Percentiles rank a stretch among this genome's conserved stretches.
phyloP scores from a whole-genome alignment of 2,797 vertebrate species.

The Cryptoprocta ferox region DNA sequence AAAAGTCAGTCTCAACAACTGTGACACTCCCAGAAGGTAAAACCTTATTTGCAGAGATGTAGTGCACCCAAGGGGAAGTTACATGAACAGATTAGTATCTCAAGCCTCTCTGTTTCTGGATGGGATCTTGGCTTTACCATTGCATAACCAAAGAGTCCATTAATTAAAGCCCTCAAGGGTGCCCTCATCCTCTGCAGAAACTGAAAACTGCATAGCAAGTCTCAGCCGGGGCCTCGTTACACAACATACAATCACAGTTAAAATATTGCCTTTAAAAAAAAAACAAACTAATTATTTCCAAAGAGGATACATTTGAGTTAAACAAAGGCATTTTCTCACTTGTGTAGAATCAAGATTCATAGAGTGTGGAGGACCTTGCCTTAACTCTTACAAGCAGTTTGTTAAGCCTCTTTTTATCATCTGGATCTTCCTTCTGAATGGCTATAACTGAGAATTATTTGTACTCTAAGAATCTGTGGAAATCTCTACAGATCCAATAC shows the following conservation, averaged over 20 bases:
- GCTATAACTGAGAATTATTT: conserved; percentile 57
- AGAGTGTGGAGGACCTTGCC: too few relatives aligned
- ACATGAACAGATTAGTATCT: neutral
- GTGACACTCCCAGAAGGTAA: neutral
- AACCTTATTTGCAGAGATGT: neutral
- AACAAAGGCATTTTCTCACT: neutral
- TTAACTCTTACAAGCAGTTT: conserved; percentile 9
- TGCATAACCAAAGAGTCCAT: neutral
- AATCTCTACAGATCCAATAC: conserved; percentile 58
- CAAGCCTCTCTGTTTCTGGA: neutral
- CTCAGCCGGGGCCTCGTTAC: conserved; percentile 3
- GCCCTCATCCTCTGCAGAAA: neutral
- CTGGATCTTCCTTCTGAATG: conserved; percentile 11
- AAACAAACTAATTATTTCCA: neutral
- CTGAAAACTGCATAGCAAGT: neutral
- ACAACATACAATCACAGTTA: conserved; percentile 28
- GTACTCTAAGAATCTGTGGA: conserved; percentile 28
- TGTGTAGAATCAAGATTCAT: neutral
- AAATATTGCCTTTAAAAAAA: neutral
- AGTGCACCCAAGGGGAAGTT: neutral
- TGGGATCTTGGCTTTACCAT: conserved; percentile 10
- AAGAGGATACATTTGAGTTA: neutral
- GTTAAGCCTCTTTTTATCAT: conserved; percentile 64
- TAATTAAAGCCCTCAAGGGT: neutral
- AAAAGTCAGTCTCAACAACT: neutral